These are phyloP conservation scores for Dynastes grantii DNA, from an alignment of 2,888 invertebrate species.

Conservation along the genomic window DNA sequence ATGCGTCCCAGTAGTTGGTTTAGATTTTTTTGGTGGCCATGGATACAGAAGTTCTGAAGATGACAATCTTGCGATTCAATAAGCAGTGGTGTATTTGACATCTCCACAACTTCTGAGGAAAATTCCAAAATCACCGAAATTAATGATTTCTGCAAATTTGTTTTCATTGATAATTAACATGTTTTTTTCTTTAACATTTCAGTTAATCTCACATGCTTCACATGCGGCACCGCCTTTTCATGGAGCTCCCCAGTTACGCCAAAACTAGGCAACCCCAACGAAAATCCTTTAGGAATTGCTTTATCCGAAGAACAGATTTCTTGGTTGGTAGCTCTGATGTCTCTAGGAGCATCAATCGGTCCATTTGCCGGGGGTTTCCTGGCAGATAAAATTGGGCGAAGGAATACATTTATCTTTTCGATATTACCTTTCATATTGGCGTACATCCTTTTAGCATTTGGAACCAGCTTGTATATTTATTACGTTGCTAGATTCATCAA, in stretches of 20 bases:
- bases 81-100: too few species aligned
- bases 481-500: constrained; percentile 51
- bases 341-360: constrained; percentile 77
- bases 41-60: too few species aligned
- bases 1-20: too few species aligned
- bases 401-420: constrained; percentile 76
- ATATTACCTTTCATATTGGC: constrained; percentile 77
- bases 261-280: constrained; percentile 61
- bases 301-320: constrained; percentile 76
- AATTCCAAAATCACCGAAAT: too few species aligned
- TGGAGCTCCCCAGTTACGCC: constrained; percentile 67
- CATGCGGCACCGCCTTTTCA: constrained; percentile 68
- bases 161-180: too few species aligned
- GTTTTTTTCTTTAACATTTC: constrained; percentile 40
- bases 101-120: too few species aligned
- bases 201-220: constrained; percentile 70
- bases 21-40: too few species aligned
- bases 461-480: constrained; percentile 45
- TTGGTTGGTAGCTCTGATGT: constrained; percentile 82
- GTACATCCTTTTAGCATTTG: constrained; percentile 56
- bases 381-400: constrained; percentile 77
- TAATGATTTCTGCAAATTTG: too few species aligned
- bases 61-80: too few species aligned
- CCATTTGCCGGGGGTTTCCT: constrained; percentile 79
- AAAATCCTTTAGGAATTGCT: constrained; percentile 69